Evolutionary conservation across 2,113 vertebrate species (phyloP), one percentile per base, ranked within the genome.

Genomic region (Ancistrus triradiatus): DNA sequence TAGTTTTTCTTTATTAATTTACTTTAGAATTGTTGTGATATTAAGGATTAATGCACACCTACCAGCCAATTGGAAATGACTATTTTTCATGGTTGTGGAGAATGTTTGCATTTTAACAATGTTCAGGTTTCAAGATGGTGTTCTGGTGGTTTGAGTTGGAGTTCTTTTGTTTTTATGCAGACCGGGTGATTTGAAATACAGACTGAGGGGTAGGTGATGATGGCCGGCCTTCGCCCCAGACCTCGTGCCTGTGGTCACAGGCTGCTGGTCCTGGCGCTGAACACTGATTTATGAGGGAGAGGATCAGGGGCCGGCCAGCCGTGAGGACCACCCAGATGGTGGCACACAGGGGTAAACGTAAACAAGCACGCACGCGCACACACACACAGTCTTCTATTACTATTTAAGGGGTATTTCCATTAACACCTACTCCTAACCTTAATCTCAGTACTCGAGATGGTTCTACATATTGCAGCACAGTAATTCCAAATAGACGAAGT

Each of bases 231-330:
- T 46, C 43, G 37, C 15, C 8, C 10, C 17, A 18, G 47, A 14
- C 31, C 52, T 50, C 47, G 55, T 28, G 22, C 43, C 14, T 14
- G 33, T 44, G 49, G 43, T 65, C 47, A 69, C 57, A 65, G 27
- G 15, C 79, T 76, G 74, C 80, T 55, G 74, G 69, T 66, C 79
- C 59, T 56, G 72, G 74, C 52, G 68, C 42, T 55, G 78, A 78
- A 83, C 87, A 78, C 75, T 80, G 83, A 86, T 85, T 86, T 85
- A 86, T 84, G 80, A 74, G 80, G 75, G 80, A 81, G 74, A 79
- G 81, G 85, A 88, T 88, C 87, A 88, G 69, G 42, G 70, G 78
- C 77, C 83, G 80, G 75, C 80, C 76, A 74, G 78, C 73, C 80
- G 31, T 80, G 79, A 84, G 79, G 86, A 87, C 86, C 86, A 88